Conservation (phyloP, 2,113 vertebrate species). For the Strix aluco region DNA sequence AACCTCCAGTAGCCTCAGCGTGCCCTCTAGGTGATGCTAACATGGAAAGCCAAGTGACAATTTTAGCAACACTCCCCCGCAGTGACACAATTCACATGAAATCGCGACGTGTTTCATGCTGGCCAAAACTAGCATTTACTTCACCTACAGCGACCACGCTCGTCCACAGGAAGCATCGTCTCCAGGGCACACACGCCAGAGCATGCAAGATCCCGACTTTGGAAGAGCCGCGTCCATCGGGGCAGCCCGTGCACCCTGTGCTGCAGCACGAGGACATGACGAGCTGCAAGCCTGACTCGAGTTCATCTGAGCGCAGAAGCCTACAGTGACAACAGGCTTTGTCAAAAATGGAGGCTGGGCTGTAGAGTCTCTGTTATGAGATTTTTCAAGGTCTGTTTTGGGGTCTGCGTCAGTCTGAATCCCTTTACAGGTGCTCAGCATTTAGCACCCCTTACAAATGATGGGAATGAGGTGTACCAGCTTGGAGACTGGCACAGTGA, state of each 20-base stretch:
- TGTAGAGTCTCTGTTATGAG: neutral
- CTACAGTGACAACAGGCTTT: neutral
- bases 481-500: fast-evolving
- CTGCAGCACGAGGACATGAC: fast-evolving
- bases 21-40: constrained; percentile 33
- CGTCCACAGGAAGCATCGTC: neutral
- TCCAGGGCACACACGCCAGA: neutral
- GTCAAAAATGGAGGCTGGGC: neutral
- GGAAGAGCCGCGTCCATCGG: fast-evolving
- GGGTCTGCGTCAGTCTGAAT: neutral
- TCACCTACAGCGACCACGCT: neutral
- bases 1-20: neutral
- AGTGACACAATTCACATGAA: constrained; percentile 16
- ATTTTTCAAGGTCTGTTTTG: neutral
- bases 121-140: neutral
- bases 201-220: fast-evolving
- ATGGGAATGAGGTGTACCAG: neutral
- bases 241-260: neutral
- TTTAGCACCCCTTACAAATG: fast-evolving
- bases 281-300: neutral
- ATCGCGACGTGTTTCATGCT: neutral
- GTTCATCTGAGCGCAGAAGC: neutral
- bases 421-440: neutral
- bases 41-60: constrained; percentile 4
- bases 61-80: constrained; percentile 40